Conservation (phyloP, 2,113 vertebrate genomes). For the Orientallactaga bullata region DNA sequence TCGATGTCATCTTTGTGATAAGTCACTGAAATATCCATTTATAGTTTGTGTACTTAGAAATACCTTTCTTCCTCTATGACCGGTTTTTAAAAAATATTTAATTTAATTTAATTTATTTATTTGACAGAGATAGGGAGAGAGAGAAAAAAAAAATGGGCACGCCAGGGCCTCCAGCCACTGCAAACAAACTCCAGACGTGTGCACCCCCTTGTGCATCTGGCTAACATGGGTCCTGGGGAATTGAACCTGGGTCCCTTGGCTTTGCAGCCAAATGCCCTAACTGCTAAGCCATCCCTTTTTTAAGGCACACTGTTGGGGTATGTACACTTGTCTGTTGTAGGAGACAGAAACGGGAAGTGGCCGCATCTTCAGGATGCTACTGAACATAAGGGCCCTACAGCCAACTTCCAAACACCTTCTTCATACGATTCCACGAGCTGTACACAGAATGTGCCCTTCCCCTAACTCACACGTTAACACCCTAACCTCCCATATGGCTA, state of each 20-base stretch:
- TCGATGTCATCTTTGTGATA: constrained; percentile 7
- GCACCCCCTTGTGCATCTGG: no score
- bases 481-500: no score
- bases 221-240: no score
- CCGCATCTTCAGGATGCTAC: neutral
- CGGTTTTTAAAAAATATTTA: no score
- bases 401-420: constrained; percentile 9
- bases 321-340: neutral
- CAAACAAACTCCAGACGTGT: no score
- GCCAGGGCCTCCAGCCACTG: no score
- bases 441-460: neutral
- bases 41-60: constrained; percentile 14
- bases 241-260: no score
- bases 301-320: constrained; percentile 7
- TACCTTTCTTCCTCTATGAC: no score
- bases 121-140: no score
- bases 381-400: neutral
- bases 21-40: constrained; percentile 36
- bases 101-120: no score
- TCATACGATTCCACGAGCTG: neutral
- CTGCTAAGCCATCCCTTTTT: neutral
- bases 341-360: neutral
- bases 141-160: no score
- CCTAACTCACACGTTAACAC: neutral
- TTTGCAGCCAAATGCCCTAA: no score